phyloP scores from a whole-genome alignment of 2,888 invertebrate species.

The Drosophila antonietae region DNA sequence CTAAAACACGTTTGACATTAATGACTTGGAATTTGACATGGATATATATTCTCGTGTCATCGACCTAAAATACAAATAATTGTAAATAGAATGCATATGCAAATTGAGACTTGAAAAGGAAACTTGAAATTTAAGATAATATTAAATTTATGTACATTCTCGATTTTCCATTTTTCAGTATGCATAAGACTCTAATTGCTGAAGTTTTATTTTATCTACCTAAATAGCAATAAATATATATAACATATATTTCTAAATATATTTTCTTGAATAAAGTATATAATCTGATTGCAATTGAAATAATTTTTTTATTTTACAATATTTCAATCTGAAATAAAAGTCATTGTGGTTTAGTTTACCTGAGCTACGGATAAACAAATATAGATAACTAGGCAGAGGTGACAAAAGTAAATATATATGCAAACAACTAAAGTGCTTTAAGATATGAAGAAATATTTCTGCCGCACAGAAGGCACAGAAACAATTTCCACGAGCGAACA shows the following conservation, averaged over 20 bases:
- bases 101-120: too few relatives aligned
- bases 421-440: conserved; percentile 9
- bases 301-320: not conserved
- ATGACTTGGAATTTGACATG: not conserved
- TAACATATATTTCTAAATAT: not conserved
- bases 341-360: not conserved
- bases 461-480: conserved; percentile 1
- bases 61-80: too few relatives aligned
- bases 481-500: not conserved
- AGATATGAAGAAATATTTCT: conserved; percentile 2
- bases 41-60: too few relatives aligned
- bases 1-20: not conserved
- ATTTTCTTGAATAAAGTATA: not conserved
- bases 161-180: too few relatives aligned
- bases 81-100: too few relatives aligned
- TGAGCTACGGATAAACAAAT: not conserved
- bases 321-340: not conserved
- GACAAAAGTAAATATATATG: not conserved
- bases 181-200: too few relatives aligned
- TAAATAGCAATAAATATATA: not conserved
- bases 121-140: too few relatives aligned
- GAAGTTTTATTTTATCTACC: too few relatives aligned
- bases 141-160: too few relatives aligned
- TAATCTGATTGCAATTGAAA: not conserved
- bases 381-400: not conserved